Percentiles rank a stretch among this genome's conserved stretches.
Evolutionary conservation across 1,140 invertebrate genomes (phyloP).

Genomic region (Diabrotica undecimpunctata): DNA sequence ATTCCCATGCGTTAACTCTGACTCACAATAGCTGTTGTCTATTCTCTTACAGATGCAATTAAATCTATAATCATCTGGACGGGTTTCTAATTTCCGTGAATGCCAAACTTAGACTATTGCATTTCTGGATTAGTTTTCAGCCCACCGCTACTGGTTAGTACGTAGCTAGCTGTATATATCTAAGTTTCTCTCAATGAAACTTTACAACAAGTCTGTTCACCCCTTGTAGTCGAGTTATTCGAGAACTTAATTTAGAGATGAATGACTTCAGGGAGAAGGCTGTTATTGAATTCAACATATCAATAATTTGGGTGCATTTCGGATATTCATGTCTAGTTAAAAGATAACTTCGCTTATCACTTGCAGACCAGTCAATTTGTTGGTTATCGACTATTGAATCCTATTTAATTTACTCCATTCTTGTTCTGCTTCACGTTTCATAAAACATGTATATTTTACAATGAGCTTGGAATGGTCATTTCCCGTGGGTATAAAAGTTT

Average conservation of each 20-base stretch:
- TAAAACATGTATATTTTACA: too few species aligned
- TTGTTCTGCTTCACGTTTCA: too few species aligned
- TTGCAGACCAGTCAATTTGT: too few species aligned
- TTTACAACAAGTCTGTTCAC: not conserved
- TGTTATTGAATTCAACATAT: constrained; percentile 1
- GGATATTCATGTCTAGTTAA: not conserved
- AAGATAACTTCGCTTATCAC: too few species aligned
- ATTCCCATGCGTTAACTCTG: constrained; percentile 33
- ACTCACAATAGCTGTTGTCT: constrained; percentile 35
- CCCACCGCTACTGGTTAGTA: not conserved
- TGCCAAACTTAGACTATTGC: constrained; percentile 22
- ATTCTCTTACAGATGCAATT: constrained; percentile 32
- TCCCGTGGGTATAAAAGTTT: too few species aligned
- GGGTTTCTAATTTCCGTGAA: constrained; percentile 18
- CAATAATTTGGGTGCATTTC: not conserved
- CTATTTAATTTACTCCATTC: too few species aligned
- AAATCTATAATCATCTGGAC: constrained; percentile 33
- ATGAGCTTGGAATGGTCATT: too few species aligned
- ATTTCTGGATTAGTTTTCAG: constrained; percentile 20
- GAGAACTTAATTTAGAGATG: not conserved
- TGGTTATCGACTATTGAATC: too few species aligned
- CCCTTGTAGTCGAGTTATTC: not conserved
- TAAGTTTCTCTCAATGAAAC: constrained; percentile 1
- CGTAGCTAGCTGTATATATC: not conserved
- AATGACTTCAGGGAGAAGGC: not conserved